A percentile compares a stretch with the other conserved stretches of the same genome.
These are phyloP conservation scores for Anthopleura sola DNA, from an alignment of 64 coral and sea anemone genomes.

Conservation along the genomic window DNA sequence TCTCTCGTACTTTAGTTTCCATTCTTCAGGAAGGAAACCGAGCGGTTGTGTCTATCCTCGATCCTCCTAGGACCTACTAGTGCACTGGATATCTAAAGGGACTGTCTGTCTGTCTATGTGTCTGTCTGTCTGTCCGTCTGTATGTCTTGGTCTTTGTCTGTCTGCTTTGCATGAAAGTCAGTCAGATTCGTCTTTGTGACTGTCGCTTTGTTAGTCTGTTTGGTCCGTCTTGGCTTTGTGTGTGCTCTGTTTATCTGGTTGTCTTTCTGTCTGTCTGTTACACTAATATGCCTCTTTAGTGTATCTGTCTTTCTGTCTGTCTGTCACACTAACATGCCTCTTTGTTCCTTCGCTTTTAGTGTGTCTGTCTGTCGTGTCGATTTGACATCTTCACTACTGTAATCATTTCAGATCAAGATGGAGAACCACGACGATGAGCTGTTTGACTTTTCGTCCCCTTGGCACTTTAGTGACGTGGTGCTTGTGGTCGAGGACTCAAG, in stretches of 20 bases:
- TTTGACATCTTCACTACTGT: no score
- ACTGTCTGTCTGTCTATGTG: background rate
- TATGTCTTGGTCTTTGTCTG: background rate
- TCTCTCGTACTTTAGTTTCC: background rate
- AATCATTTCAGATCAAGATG: background rate
- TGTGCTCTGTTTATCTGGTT: no score
- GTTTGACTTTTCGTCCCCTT: conserved; percentile 48
- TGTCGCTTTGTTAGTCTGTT: no score
- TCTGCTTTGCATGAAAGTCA: no score
- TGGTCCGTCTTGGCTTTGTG: no score
- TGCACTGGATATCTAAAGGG: no score
- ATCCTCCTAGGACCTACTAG: no score
- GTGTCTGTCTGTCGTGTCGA: no score
- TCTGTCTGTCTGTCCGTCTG: background rate
- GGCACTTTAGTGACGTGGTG: conserved; percentile 66
- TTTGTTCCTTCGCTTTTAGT: no score
- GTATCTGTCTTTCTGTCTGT: background rate
- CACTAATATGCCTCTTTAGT: no score
- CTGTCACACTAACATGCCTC: background rate
- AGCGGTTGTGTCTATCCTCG: background rate
- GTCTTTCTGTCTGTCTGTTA: no score
- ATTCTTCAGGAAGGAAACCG: background rate
- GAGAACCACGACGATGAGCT: background rate
- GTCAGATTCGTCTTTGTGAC: no score
- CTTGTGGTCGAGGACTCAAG: conserved; percentile 34